Conservation (phyloP, 2,888 invertebrate genomes). For the Polymixis flavicincta region DNA sequence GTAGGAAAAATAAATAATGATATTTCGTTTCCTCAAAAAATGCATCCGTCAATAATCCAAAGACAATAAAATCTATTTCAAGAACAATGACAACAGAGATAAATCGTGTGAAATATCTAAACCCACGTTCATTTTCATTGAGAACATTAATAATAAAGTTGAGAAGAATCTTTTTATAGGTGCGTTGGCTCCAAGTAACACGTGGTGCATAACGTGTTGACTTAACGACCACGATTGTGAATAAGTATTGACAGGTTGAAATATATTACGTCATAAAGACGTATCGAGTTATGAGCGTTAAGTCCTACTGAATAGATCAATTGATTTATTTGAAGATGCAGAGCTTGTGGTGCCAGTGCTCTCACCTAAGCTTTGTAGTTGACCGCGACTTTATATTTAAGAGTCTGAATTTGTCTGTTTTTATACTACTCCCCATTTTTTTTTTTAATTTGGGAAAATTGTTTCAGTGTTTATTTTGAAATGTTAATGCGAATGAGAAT, state of each 20-base stretch:
- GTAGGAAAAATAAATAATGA: not conserved
- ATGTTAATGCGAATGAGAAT: not conserved
- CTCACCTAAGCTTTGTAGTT: not conserved
- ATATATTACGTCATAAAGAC: slow-evolving; percentile 45
- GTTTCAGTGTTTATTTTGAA: not conserved
- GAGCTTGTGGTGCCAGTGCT: not conserved
- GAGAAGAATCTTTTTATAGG: slow-evolving; percentile 33
- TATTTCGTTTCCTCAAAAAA: not conserved
- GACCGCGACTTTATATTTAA: not conserved
- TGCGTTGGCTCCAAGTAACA: slow-evolving; percentile 30
- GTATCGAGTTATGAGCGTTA: slow-evolving; percentile 15
- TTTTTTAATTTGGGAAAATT: not conserved
- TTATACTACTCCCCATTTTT: not conserved
- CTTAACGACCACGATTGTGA: slow-evolving; percentile 30
- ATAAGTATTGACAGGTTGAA: slow-evolving; percentile 39
- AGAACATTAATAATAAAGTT: slow-evolving; percentile 25
- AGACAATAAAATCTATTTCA: slow-evolving; percentile 30
- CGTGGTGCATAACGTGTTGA: slow-evolving; percentile 42
- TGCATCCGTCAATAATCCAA: not conserved
- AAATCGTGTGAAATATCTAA: slow-evolving; percentile 32
- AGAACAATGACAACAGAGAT: slow-evolving; percentile 22
- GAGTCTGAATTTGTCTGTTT: not conserved
- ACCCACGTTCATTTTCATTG: slow-evolving; percentile 41
- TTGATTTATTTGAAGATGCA: slow-evolving; percentile 12
- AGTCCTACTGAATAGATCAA: slow-evolving; percentile 22